A percentile compares a stretch with the other conserved stretches of the same genome.
Evolutionary conservation across 2,797 vertebrate genomes (phyloP).

Genomic region (Thripadectes ignobilis): DNA sequence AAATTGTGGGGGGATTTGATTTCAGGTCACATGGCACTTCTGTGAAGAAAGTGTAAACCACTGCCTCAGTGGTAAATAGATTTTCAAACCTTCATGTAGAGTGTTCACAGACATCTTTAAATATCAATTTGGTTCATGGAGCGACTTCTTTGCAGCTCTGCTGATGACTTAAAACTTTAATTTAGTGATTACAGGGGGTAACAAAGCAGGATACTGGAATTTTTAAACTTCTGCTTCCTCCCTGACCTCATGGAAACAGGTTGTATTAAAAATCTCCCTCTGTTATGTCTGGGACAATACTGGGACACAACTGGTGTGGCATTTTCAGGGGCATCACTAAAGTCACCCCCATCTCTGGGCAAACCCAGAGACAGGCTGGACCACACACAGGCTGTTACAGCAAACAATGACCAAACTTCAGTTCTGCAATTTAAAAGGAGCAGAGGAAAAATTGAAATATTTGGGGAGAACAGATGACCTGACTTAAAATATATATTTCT

Average conservation of each 20-base stretch:
- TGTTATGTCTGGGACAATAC: not conserved
- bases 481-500: not conserved
- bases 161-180: not conserved
- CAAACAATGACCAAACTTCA: not conserved
- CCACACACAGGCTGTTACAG: not conserved
- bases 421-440: not conserved
- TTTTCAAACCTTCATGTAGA: not conserved
- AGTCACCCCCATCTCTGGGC: too few species aligned
- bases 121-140: not conserved
- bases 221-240: not conserved
- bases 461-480: not conserved
- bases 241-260: not conserved
- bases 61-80: not conserved
- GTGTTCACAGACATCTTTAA: not conserved
- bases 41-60: not conserved
- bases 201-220: not conserved
- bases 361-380: not conserved
- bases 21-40: not conserved
- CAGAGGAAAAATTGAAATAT: accelerated
- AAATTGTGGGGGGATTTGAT: not conserved
- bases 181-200: not conserved
- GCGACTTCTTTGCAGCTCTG: not conserved
- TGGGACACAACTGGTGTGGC: accelerated
- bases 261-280: not conserved
- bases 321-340: not conserved